These are phyloP conservation scores for Aethina tumida DNA, from an alignment of 1,140 invertebrate genomes.

Conservation along the genomic window DNA sequence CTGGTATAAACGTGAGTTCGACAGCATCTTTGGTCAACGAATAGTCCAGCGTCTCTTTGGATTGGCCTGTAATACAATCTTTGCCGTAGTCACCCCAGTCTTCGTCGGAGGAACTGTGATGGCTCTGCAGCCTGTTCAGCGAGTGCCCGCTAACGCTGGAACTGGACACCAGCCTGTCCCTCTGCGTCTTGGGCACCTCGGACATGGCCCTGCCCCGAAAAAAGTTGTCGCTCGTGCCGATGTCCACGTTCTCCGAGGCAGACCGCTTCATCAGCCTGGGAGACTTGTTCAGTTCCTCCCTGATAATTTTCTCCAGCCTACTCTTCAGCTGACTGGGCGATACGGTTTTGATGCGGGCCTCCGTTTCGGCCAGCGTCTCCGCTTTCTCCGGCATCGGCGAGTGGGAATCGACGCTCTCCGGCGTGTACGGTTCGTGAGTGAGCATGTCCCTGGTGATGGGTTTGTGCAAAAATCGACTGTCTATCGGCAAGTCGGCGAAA, in stretches of 20 bases:
- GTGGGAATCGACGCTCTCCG: conserved; percentile 64
- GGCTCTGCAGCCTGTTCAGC: conserved; percentile 19
- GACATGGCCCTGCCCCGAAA: conserved; percentile 23
- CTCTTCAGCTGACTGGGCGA: conserved; percentile 28
- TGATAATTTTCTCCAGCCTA: conserved; percentile 29
- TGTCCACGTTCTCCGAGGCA: conserved; percentile 19
- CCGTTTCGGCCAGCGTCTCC: conserved; percentile 6
- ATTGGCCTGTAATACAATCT: too few relatives aligned
- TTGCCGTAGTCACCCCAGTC: conserved; percentile 27
- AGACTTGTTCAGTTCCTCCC: conserved; percentile 13
- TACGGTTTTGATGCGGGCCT: conserved; percentile 19
- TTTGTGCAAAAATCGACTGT: conserved; percentile 44
- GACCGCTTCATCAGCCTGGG: conserved; percentile 21
- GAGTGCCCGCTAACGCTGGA: conserved; percentile 10
- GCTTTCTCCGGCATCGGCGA: conserved; percentile 45
- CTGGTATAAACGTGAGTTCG: too few relatives aligned
- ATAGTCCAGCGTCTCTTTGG: too few relatives aligned
- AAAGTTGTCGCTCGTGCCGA: conserved; percentile 8
- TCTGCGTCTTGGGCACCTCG: conserved; percentile 14
- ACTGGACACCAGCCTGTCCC: conserved; percentile 13
- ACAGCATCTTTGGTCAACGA: too few relatives aligned
- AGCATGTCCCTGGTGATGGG: conserved; percentile 36
- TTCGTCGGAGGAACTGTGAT: conserved; percentile 27
- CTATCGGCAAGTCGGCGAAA: conserved; percentile 23
- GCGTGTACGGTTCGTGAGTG: conserved; percentile 60